Evolutionary conservation across 1,140 invertebrate species (phyloP), one percentile per base, ranked within the genome.

Genomic region (Aplysia californica): DNA sequence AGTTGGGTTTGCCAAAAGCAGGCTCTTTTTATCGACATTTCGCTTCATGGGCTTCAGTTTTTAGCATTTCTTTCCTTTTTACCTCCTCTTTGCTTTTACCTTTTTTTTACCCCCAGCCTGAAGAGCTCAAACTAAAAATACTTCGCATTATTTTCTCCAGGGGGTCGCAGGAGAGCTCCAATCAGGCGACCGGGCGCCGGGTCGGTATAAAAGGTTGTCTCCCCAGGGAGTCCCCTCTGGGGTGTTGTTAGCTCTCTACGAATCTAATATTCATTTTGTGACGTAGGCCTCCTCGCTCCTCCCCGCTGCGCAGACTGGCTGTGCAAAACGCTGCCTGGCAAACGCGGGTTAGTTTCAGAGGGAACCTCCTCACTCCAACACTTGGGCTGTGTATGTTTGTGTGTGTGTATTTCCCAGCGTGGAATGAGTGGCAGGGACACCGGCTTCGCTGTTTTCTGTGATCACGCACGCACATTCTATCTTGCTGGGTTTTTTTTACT

Each of bases 261-360:
- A 83, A 85, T 83, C 81, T 82, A 85, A 85, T 85, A 85, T 85
- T 85, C 80, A 83, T 83, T 81, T 82, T 73, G 70, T 82, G 83
- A 83, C 82, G 81, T 82, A 83, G 82, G 76, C 64, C 58, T 67
- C 26, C 4, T 33, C 36, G 26, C 31, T 55, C 38, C 66, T 41
- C 15, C 38, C n/a, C 3, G 6, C 68, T 31, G n/a, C 50, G 44
- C 68, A 15, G 4, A 65, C 61, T 35, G 35, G n/a, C n/a, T n/a
- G n/a, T n/a, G n/a, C n/a, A n/a, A n/a, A n/a, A n/a, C n/a, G n/a
- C n/a, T n/a, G n/a, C n/a, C n/a, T n/a, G n/a, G n/a, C n/a, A n/a
- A n/a, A n/a, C n/a, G n/a, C n/a, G n/a, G n/a, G n/a, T n/a, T n/a
- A n/a, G n/a, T n/a, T n/a, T n/a, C n/a, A n/a, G n/a, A n/a, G n/a